A percentile compares a stretch with the other conserved stretches of the same genome.
These are phyloP conservation scores for Epinephelus coioides DNA, from an alignment of 2,797 vertebrate genomes.

Conservation along the genomic window DNA sequence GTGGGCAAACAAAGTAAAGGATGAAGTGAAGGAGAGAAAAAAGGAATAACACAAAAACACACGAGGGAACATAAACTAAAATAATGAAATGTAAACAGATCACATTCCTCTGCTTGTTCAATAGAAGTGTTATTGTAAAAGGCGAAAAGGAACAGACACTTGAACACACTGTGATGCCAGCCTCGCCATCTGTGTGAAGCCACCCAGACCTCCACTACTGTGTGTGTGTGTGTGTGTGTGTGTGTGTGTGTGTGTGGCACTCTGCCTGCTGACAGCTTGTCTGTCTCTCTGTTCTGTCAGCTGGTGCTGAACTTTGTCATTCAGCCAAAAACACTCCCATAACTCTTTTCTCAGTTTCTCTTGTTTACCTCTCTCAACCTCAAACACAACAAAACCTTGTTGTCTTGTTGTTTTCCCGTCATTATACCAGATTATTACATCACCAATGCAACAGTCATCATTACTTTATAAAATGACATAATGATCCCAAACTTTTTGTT, in stretches of 20 bases:
- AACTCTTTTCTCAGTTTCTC: not conserved
- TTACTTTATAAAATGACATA: too few species aligned
- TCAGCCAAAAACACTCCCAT: slow-evolving; percentile 33
- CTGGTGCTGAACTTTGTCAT: slow-evolving; percentile 40
- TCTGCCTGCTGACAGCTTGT: slow-evolving; percentile 57
- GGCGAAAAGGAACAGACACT: slow-evolving; percentile 33
- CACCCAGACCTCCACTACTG: slow-evolving; percentile 15
- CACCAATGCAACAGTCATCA: not conserved
- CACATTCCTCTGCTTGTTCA: slow-evolving; percentile 30
- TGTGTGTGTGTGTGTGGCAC: slow-evolving; percentile 37
- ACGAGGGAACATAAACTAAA: slow-evolving; percentile 30
- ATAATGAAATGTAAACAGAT: slow-evolving; percentile 36
- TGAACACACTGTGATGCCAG: slow-evolving; percentile 42
- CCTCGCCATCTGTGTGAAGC: slow-evolving; percentile 49
- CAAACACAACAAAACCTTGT: not conserved
- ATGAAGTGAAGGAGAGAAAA: not conserved
- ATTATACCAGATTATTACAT: not conserved
- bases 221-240: slow-evolving; percentile 1
- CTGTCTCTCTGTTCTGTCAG: slow-evolving; percentile 53
- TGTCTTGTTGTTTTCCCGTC: not conserved
- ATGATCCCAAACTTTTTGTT: not conserved
- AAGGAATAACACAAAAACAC: not conserved
- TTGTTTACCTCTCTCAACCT: not conserved
- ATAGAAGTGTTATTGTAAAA: slow-evolving; percentile 31
- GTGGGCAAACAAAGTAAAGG: not conserved